Conservation (phyloP, 2,888 invertebrate species). For the Acanthosepion pharaonis region DNA sequence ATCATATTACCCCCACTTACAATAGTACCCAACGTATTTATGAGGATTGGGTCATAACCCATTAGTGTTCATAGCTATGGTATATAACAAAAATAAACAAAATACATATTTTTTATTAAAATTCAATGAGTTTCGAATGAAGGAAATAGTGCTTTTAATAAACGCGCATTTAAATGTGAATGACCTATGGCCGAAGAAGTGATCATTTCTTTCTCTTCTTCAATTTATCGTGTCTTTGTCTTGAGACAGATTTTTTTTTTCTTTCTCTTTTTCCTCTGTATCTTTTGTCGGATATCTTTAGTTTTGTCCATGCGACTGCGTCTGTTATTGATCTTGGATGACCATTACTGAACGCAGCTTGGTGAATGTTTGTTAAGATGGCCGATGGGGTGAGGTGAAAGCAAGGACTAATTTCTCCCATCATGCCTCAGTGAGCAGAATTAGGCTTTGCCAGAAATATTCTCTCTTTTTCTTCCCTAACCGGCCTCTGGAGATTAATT, state of each 20-base stretch:
- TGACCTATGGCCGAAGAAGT: no score
- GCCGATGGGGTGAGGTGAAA: not conserved
- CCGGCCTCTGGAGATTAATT: not conserved
- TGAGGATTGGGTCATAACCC: no score
- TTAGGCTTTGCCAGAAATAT: not conserved
- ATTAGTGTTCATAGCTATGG: no score
- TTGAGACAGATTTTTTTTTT: not conserved
- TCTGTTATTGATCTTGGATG: not conserved
- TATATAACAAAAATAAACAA: no score
- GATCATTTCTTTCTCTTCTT: not conserved
- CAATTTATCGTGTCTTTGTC: not conserved
- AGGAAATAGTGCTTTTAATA: no score
- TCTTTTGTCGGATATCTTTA: no score
- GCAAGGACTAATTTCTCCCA: slow-evolving; percentile 16
- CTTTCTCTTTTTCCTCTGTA: not conserved
- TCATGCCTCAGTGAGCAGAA: slow-evolving; percentile 18
- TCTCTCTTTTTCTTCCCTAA: not conserved
- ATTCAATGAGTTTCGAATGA: no score
- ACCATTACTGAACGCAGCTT: not conserved
- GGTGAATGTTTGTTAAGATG: not conserved
- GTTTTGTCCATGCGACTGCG: not conserved
- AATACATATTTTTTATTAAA: no score
- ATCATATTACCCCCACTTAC: no score
- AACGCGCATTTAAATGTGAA: no score
- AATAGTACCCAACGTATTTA: no score